Conservation (phyloP, 2,113 vertebrate genomes). For the Dinomys branickii region DNA sequence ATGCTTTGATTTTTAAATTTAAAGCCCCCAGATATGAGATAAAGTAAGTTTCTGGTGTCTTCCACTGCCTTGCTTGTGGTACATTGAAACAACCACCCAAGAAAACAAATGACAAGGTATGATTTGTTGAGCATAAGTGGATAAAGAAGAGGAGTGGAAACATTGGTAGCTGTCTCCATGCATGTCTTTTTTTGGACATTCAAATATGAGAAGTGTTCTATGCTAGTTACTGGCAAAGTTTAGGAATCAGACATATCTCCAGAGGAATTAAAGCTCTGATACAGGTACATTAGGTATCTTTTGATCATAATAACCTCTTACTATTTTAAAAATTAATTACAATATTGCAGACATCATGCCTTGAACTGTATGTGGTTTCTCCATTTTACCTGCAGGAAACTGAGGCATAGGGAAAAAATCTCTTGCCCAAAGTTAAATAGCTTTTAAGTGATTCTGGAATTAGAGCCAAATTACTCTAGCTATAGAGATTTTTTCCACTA, state of each 20-base stretch:
- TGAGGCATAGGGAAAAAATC: background rate
- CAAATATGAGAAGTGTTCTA: background rate
- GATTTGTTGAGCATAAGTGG: accelerated
- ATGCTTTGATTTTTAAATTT: background rate
- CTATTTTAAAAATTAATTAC: background rate
- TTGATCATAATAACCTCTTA: background rate
- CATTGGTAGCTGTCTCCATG: background rate
- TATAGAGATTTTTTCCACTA: background rate
- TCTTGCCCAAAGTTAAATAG: background rate
- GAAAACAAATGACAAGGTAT: background rate
- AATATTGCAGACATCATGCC: background rate
- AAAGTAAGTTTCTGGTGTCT: background rate
- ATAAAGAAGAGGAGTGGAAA: background rate
- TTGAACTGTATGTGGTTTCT: background rate
- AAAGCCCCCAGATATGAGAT: background rate
- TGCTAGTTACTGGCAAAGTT: background rate
- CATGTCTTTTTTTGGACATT: background rate
- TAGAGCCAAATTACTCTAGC: background rate
- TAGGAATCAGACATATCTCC: background rate
- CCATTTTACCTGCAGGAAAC: background rate
- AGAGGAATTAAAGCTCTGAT: background rate
- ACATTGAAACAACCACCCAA: background rate
- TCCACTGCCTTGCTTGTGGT: background rate
- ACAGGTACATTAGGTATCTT: background rate
- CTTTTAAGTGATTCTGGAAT: background rate